Evolutionary conservation across 2,888 invertebrate genomes (phyloP).

Genomic region (Drosophila paramelanica): DNA sequence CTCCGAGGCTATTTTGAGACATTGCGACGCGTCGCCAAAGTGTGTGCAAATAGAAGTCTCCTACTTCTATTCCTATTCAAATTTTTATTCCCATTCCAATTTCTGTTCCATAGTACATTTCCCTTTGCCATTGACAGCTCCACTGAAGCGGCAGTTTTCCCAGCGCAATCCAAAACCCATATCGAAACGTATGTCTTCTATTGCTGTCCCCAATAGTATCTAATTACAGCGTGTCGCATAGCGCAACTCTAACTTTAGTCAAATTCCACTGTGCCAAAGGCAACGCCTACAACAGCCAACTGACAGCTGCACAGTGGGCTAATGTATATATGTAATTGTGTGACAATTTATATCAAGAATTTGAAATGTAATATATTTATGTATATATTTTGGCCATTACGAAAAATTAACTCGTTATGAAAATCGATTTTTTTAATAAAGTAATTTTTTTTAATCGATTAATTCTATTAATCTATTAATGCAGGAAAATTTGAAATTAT

Average conservation of each 20-base stretch:
- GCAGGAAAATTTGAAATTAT: too few species aligned
- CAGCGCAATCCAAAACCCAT: constrained; percentile 41
- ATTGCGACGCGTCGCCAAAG: constrained; percentile 34
- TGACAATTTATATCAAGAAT: too few species aligned
- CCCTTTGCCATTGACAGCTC: constrained; percentile 53
- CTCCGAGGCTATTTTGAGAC: constrained; percentile 68
- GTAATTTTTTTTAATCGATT: too few species aligned
- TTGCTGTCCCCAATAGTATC: constrained; percentile 59
- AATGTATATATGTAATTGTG: neutral
- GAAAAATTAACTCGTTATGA: too few species aligned
- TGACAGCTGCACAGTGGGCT: constrained; percentile 31
- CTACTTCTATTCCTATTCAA: constrained; percentile 4
- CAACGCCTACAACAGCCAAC: constrained; percentile 45
- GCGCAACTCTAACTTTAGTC: constrained; percentile 45
- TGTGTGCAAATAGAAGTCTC: constrained; percentile 17
- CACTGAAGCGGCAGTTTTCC: constrained; percentile 63
- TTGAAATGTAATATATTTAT: too few species aligned
- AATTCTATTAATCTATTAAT: too few species aligned
- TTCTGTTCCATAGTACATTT: neutral
- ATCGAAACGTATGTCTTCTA: constrained; percentile 24
- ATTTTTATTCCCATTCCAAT: constrained; percentile 15
- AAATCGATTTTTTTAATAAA: too few species aligned
- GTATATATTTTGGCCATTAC: too few species aligned
- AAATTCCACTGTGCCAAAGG: constrained; percentile 41
- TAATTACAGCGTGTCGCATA: constrained; percentile 72